Base-by-base conservation (phyloP, 1,140 invertebrate species). In the Eumaeus atala region DNA sequence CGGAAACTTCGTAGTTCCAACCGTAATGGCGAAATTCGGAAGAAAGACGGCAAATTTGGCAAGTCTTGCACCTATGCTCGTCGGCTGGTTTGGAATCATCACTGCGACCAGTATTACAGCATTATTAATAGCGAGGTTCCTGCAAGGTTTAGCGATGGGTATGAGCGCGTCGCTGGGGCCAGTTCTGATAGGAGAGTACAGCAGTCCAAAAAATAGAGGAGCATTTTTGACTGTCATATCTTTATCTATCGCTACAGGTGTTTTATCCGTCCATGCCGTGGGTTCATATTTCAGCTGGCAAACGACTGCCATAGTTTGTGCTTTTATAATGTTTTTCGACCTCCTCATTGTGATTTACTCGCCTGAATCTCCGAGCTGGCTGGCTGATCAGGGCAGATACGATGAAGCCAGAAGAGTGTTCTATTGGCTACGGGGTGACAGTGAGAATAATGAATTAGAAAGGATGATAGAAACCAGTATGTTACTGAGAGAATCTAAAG, bases 331-430 rank as follows among this genome's bases (percentile, higher is more conserved):
- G 9, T 68, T 89, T 14, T 14, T 81, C 3, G 77, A 83, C 55
- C 74, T 88, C 9, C 8, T 87, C 0, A 63, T 89, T 21, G 72
- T 88, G 9, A 63, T 83, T 8, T 89, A 89, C 33, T 77, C 90
- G 1, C 92, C 92, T 0, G 93, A 94, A 77, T 92, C 92, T 16
- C 93, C 93, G 1, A 86, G 90, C n/a, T 94, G 91, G 91, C 68
- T 92, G 36, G 78, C 89, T 0, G 77, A 87, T 18, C 87, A 89
- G 59, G 87, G 87, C 21, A 69, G 72, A 33, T 72, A 78, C 10
- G 72, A 86, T 6, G 70, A 87, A 14, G 89, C 89, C 3, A 60
- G 73, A 47, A 58, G 72, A 34, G 71, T 84, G 0, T 91, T 89
- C 52, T 40, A 56, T 9, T 87, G 83, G 89, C 72, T 87, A 0